Evolutionary conservation across 2,797 vertebrate species (phyloP).

Genomic region (Enteromius afrohamiltoni): DNA sequence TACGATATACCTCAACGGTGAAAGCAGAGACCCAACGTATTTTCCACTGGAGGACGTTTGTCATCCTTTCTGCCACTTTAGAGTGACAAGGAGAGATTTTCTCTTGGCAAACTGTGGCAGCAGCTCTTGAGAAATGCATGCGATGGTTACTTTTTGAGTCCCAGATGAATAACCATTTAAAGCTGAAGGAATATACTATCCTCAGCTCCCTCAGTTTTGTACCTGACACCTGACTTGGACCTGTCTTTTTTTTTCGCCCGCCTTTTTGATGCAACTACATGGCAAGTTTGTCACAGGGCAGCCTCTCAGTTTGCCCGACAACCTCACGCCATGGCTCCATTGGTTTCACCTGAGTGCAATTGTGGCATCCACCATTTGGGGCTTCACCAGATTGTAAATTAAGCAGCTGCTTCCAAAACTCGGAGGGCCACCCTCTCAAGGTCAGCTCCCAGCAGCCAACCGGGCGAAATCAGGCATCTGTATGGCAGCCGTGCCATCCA

Average conservation of each 20-base stretch:
- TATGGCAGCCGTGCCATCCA: constrained; percentile 77
- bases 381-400: constrained; percentile 71
- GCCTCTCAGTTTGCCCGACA: constrained; percentile 62
- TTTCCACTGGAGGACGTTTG: constrained; percentile 74
- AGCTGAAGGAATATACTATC: background rate
- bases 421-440: constrained; percentile 80
- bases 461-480: constrained; percentile 80
- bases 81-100: constrained; percentile 72
- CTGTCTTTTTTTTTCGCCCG: background rate
- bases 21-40: constrained; percentile 66
- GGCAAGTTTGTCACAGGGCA: constrained; percentile 9
- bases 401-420: constrained; percentile 68
- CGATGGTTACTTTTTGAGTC: background rate
- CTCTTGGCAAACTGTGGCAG: background rate
- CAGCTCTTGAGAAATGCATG: constrained; percentile 14
- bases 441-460: constrained; percentile 68
- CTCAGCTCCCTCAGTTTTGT: background rate
- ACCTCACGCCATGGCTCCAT: constrained; percentile 64
- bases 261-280: constrained; percentile 5
- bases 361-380: constrained; percentile 79
- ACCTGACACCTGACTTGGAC: background rate
- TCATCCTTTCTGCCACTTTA: constrained; percentile 75
- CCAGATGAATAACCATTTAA: constrained; percentile 9
- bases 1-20: constrained; percentile 67
- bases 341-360: constrained; percentile 81